These are phyloP conservation scores for Plagodis dolabraria DNA, from an alignment of 2,888 invertebrate species.

Conservation along the genomic window DNA sequence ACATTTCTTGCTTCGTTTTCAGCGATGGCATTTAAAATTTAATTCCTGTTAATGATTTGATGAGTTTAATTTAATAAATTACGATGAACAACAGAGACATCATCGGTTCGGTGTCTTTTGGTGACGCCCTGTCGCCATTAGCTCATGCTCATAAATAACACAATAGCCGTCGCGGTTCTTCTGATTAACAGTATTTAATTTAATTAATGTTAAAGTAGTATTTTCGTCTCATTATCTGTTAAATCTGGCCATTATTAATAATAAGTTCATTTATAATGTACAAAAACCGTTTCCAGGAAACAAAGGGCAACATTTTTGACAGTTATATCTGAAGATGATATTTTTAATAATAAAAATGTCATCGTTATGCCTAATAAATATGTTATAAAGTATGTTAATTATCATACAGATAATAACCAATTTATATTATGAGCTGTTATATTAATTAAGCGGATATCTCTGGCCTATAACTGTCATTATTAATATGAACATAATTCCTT, in stretches of 20 bases:
- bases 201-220: conserved; percentile 23
- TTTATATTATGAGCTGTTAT: conserved; percentile 58
- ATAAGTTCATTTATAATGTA: background rate
- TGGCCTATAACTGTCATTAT: conserved; percentile 74
- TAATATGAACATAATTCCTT: conserved; percentile 70
- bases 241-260: conserved; percentile 1
- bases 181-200: conserved; percentile 17
- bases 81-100: conserved; percentile 27
- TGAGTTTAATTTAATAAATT: conserved; percentile 45
- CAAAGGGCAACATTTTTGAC: conserved; percentile 8
- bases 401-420: conserved; percentile 46
- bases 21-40: conserved; percentile 48
- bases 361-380: conserved; percentile 34
- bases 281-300: background rate
- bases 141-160: conserved; percentile 15
- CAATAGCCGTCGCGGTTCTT: conserved; percentile 14
- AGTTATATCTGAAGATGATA: conserved; percentile 5
- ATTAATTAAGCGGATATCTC: conserved; percentile 74
- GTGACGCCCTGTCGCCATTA: conserved; percentile 10
- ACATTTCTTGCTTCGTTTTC: conserved; percentile 50
- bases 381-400: conserved; percentile 37
- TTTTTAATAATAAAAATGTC: conserved; percentile 49
- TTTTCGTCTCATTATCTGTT: conserved; percentile 20
- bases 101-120: conserved; percentile 21
- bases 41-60: conserved; percentile 48